phyloP scores from a whole-genome alignment of 2,113 vertebrate genomes.

The Narcine bancroftii region DNA sequence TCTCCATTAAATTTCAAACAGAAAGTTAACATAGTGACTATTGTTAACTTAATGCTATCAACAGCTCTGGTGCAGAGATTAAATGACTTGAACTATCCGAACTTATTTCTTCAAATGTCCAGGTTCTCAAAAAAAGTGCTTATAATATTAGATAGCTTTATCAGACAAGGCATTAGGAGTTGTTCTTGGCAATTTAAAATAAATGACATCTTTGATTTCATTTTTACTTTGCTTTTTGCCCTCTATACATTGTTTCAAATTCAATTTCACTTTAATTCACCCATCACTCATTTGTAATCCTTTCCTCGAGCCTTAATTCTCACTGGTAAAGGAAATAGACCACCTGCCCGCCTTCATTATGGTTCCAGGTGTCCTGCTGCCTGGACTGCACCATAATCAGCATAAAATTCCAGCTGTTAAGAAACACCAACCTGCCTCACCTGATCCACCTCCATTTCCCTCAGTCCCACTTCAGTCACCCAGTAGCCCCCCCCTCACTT shows the following conservation, averaged over 20 bases:
- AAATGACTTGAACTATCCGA: background rate
- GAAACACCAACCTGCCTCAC: too few relatives aligned
- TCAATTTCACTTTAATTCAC: background rate
- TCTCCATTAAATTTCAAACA: background rate
- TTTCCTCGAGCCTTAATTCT: background rate
- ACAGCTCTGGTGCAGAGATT: background rate
- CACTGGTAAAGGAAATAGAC: background rate
- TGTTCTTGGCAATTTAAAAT: too few relatives aligned
- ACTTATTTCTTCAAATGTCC: background rate
- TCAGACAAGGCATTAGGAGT: too few relatives aligned
- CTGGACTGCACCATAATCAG: background rate
- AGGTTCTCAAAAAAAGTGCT: background rate
- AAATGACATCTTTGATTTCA: background rate
- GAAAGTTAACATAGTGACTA: background rate
- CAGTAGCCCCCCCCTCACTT: too few relatives aligned
- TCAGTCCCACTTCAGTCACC: too few relatives aligned
- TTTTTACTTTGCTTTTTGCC: background rate
- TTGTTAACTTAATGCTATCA: background rate
- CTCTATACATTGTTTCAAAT: background rate
- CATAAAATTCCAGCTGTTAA: background rate
- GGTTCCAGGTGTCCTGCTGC: too few relatives aligned
- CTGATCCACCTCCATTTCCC: too few relatives aligned
- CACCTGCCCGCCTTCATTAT: background rate
- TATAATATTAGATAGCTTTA: too few relatives aligned
- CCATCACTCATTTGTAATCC: background rate